Evolutionary conservation across 2,113 vertebrate species (phyloP), one percentile per base, ranked within the genome.

Genomic region (Turdus rufiventris): DNA sequence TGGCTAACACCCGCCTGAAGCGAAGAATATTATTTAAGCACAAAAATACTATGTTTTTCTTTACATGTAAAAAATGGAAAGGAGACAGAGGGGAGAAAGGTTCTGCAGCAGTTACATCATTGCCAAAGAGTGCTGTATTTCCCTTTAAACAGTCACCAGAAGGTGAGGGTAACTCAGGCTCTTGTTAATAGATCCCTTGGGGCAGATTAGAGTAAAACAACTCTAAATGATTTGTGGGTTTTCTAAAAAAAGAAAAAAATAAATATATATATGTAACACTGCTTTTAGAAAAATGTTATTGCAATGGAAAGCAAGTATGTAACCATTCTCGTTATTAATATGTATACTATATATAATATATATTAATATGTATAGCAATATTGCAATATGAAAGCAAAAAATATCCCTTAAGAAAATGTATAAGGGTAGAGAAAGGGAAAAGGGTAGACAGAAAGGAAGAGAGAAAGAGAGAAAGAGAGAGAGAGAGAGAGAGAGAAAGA

Each of bases 1-100:
- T 34, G 53, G 48, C 14, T 76, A 91, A 66, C 56, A 72, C 17
- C 31, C 65, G 15, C 43, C 29, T 68, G 20, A 83, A n/a, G 42
- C 33, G 67, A 96, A 91, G 15, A 11, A 50, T 61, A 65, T 61
- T 42, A 90, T 84, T 88, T 84, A 85, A 75, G 33, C 60, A 65
- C 42, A 38, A 81, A 91, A 79, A 26, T 31, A 23, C 4, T 8
- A 4, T 8, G 6, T 26, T 54, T 65, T 65, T 63, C 43, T 93
- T 84, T 36, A 42, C 5, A 33, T 51, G 9, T 54, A 16, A 73
- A 57, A 73, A 77, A 67, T 42, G 3, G 28, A 77, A 78, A 84
- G 8, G 31, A 56, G 15, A 61, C 15, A 63, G 28, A 47, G 19
- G 14, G 34, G 9, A 78, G 9, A 83, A 75, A 43, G 8, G 14